These are phyloP conservation scores for Tichodroma muraria DNA, from an alignment of 2,113 vertebrate species.

Conservation along the genomic window DNA sequence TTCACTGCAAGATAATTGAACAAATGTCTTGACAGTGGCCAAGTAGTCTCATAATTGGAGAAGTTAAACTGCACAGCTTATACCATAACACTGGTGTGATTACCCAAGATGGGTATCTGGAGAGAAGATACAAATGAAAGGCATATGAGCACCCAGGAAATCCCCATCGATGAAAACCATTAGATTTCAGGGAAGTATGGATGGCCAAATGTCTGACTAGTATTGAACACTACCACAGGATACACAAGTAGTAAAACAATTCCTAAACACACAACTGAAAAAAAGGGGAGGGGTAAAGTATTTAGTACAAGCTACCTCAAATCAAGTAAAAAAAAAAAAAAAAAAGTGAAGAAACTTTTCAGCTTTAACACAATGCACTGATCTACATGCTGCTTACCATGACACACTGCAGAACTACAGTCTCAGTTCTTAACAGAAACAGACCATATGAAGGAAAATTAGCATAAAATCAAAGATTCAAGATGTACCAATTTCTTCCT, in stretches of 20 bases:
- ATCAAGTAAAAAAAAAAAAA: neutral
- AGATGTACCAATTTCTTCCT: neutral
- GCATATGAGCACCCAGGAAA: neutral
- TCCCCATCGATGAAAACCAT: neutral
- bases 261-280: neutral
- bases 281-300: neutral
- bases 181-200: neutral
- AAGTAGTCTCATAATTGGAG: neutral
- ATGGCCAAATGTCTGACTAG: neutral
- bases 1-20: neutral
- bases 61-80: neutral
- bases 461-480: constrained; percentile 28
- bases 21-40: neutral
- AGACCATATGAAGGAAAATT: constrained; percentile 38
- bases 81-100: neutral
- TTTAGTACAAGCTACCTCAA: neutral
- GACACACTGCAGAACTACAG: neutral
- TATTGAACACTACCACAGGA: neutral
- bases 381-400: neutral
- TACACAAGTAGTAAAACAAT: neutral
- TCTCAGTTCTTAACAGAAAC: constrained; percentile 11
- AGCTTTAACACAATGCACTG: constrained; percentile 30
- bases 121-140: neutral
- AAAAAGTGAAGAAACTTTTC: neutral
- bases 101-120: neutral